Evolutionary conservation across 2,113 vertebrate genomes (phyloP).

Genomic region (Mungos mungo): DNA sequence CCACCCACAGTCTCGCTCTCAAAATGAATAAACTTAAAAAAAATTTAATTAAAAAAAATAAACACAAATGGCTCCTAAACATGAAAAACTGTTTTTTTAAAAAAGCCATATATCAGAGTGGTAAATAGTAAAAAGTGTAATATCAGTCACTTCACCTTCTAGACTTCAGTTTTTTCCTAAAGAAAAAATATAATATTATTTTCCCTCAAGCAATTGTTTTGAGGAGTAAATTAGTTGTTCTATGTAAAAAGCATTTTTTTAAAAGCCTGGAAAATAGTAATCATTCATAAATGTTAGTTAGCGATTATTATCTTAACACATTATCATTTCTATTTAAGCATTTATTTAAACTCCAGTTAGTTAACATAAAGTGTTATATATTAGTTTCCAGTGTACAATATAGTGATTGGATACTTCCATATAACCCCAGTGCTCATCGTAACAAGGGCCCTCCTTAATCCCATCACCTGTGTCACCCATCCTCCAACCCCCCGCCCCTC

Average conservation of each 20-base stretch:
- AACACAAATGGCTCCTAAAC: neutral
- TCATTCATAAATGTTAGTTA: neutral
- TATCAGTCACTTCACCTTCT: neutral
- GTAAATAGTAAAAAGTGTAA: neutral
- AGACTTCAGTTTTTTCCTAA: neutral
- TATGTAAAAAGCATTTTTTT: neutral
- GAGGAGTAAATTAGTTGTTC: neutral
- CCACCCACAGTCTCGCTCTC: too few relatives aligned
- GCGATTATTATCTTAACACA: neutral
- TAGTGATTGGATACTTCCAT: neutral
- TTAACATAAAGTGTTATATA: neutral
- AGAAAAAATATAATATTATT: neutral
- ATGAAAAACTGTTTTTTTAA: neutral
- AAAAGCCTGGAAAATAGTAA: neutral
- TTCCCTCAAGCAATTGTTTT: conserved; percentile 7
- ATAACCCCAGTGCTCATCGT: neutral
- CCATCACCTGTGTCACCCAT: neutral
- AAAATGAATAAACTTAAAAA: too few relatives aligned
- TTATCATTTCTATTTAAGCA: neutral
- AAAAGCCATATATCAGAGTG: neutral
- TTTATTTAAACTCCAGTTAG: neutral
- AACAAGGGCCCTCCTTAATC: neutral
- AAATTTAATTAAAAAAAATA: too few relatives aligned
- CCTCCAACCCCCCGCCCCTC: neutral
- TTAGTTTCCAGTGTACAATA: neutral